These are phyloP conservation scores for Lingula anatina DNA, from an alignment of 2,888 invertebrate species.

Conservation along the genomic window DNA sequence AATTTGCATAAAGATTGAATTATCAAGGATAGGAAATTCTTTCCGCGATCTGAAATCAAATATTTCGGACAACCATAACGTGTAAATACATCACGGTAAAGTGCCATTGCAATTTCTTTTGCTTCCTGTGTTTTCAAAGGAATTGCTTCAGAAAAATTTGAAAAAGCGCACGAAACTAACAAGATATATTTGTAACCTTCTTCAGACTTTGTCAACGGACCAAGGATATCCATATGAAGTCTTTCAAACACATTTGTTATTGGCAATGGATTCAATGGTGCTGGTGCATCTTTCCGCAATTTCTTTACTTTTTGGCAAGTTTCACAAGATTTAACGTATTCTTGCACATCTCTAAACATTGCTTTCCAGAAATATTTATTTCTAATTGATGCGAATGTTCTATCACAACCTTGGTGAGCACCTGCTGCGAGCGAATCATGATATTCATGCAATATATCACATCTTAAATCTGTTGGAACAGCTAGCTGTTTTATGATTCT, in stretches of 20 bases:
- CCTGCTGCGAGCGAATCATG: slow-evolving; percentile 10
- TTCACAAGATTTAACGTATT: slow-evolving; percentile 4
- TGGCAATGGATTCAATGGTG: slow-evolving; percentile 7
- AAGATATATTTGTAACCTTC: too few relatives aligned
- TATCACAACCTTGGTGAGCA: slow-evolving; percentile 5
- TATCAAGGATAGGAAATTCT: slow-evolving; percentile 1
- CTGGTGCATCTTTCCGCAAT: slow-evolving; percentile 1
- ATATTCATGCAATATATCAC: too few relatives aligned
- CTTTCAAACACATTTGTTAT: slow-evolving; percentile 4
- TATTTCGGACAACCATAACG: slow-evolving; percentile 1
- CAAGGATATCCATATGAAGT: slow-evolving; percentile 10
- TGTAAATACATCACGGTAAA: not conserved
- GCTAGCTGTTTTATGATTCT: slow-evolving; percentile 4
- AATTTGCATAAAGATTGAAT: slow-evolving; percentile 7
- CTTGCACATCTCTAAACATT: slow-evolving; percentile 7
- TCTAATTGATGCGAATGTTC: too few relatives aligned
- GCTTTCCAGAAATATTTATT: slow-evolving; percentile 9
- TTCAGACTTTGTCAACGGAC: slow-evolving; percentile 1
- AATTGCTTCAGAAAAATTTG: too few relatives aligned
- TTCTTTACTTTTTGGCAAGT: slow-evolving; percentile 6
- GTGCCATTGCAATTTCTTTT: slow-evolving; percentile 1
- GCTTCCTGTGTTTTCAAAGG: slow-evolving; percentile 3
- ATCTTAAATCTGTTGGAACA: slow-evolving; percentile 6
- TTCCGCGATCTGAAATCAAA: too few relatives aligned
- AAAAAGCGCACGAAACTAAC: not conserved